A percentile compares a stretch with the other conserved stretches of the same genome.
phyloP scores from a whole-genome alignment of 64 coral and sea anemone species.

The Cladopsammia gracilis region DNA sequence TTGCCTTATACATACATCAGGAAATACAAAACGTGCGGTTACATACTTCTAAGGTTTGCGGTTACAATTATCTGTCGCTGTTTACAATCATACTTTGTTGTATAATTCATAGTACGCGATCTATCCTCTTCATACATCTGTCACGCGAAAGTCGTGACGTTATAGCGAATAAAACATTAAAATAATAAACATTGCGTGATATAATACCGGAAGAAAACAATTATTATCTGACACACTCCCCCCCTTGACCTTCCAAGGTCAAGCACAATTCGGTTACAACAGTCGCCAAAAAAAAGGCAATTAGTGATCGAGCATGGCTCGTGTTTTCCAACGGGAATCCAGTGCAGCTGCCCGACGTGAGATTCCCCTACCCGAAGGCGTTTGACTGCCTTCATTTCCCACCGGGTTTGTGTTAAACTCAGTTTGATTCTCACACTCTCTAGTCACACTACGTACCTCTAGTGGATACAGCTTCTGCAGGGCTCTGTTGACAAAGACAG shows the following conservation, averaged over 20 bases:
- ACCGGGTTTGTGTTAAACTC: neutral
- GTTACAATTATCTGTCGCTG: neutral
- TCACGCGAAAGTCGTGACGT: neutral
- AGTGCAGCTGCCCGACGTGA: neutral
- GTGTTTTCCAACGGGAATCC: conserved; percentile 8
- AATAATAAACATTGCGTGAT: too few species aligned
- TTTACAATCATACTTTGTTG: conserved; percentile 8
- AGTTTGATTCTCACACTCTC: neutral
- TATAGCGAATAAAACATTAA: too few species aligned
- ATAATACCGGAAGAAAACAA: too few species aligned
- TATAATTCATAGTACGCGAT: neutral
- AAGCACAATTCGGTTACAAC: too few species aligned
- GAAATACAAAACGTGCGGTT: neutral
- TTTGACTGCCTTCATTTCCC: neutral
- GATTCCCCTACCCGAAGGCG: neutral
- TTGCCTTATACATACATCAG: neutral
- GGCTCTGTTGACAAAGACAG: conserved; percentile 15
- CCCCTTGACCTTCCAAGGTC: too few species aligned
- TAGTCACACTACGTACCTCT: neutral
- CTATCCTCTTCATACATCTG: neutral
- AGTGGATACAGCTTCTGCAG: neutral
- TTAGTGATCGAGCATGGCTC: conserved; percentile 11
- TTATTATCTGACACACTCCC: too few species aligned
- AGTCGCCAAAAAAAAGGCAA: neutral
- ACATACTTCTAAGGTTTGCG: neutral